Percentiles rank a stretch among this genome's conserved stretches.
Evolutionary conservation across 2,113 vertebrate species (phyloP).

Genomic region (Prinia subflava): DNA sequence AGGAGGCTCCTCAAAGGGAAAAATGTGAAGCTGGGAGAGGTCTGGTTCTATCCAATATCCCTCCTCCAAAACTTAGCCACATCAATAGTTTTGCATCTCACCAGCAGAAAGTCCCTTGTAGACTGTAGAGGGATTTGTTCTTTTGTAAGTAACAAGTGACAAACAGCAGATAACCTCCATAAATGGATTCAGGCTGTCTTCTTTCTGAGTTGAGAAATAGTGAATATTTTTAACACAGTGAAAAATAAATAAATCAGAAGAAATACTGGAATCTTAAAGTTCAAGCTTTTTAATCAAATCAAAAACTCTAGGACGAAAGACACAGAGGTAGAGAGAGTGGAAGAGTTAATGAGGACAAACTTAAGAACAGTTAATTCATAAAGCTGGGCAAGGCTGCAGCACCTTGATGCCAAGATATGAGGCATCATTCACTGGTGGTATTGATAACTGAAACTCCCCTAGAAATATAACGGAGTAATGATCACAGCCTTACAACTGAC

Average conservation of each 20-base stretch:
- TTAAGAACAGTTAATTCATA: not conserved
- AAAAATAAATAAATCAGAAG: not conserved
- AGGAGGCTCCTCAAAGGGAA: not conserved
- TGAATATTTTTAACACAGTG: not conserved
- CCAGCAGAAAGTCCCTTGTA: not conserved
- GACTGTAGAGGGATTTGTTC: not conserved
- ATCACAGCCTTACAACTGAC: not conserved
- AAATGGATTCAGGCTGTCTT: not conserved
- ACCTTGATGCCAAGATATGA: not conserved
- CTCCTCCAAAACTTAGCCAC: not conserved
- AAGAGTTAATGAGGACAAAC: not conserved
- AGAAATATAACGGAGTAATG: not conserved
- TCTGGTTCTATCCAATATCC: not conserved
- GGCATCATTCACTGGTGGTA: not conserved
- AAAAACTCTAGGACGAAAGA: not conserved
- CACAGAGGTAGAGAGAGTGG: not conserved
- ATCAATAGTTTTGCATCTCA: not conserved
- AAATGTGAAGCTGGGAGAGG: not conserved
- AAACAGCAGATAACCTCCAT: not conserved
- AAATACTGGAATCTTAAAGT: not conserved
- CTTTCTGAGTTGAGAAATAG: not conserved
- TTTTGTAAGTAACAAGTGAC: not conserved
- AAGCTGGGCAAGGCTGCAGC: not conserved
- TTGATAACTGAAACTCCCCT: rapidly evolving
- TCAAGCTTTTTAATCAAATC: not conserved